phyloP scores from a whole-genome alignment of 2,797 vertebrate species.

The Dicrostonyx torquatus region DNA sequence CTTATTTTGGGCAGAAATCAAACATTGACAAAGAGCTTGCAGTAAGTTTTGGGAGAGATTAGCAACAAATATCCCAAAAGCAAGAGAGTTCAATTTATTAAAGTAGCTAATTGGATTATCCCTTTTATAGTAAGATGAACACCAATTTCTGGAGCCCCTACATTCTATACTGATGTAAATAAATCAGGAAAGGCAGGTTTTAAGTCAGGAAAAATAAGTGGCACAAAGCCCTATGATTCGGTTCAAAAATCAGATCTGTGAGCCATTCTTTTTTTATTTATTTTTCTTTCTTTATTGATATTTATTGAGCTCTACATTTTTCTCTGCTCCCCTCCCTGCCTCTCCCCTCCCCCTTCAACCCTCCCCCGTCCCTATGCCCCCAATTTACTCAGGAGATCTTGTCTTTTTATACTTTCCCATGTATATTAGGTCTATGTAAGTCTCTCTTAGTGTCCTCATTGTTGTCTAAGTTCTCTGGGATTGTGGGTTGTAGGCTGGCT shows the following conservation, averaged over 20 bases:
- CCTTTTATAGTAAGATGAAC: neutral
- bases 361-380: too few relatives aligned
- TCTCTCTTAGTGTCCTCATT: too few relatives aligned
- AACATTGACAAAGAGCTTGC: neutral
- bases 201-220: neutral
- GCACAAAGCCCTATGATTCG: neutral
- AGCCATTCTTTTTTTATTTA: too few relatives aligned
- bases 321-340: too few relatives aligned
- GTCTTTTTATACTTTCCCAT: too few relatives aligned
- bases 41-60: neutral
- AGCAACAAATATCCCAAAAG: neutral
- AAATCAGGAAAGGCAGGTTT: neutral
- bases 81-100: neutral
- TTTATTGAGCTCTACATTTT: too few relatives aligned
- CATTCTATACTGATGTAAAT: neutral
- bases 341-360: too few relatives aligned
- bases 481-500: too few relatives aligned
- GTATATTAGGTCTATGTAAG: too few relatives aligned
- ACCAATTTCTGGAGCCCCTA: neutral
- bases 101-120: neutral
- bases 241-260: neutral
- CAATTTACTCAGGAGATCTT: too few relatives aligned
- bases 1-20: neutral
- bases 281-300: too few relatives aligned
- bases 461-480: too few relatives aligned